Percentiles rank a stretch among this genome's conserved stretches.
Conservation (phyloP, 2,113 vertebrate species). For the Myrmophylax atrothorax region DNA sequence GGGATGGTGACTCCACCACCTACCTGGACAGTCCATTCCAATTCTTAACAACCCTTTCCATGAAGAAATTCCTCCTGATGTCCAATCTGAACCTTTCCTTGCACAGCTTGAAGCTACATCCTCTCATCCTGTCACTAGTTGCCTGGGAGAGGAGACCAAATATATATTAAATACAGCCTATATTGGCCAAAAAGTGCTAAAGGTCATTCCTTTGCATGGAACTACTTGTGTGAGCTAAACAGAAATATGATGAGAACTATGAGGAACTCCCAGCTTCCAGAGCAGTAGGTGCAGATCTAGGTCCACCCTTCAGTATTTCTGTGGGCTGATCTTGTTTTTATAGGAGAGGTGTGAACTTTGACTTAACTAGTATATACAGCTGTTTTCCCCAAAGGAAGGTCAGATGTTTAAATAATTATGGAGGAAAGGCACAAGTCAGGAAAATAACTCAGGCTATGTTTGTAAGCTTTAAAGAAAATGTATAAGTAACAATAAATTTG, state of each 20-base stretch:
- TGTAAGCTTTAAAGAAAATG: neutral
- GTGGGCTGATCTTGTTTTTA: neutral
- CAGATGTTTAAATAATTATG: neutral
- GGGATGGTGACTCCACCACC: neutral
- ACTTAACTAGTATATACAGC: too few species aligned
- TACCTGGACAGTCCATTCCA: neutral
- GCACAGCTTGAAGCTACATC: neutral
- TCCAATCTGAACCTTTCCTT: neutral
- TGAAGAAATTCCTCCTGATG: neutral
- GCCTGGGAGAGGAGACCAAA: neutral
- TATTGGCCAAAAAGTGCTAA: neutral
- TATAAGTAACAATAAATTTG: neutral
- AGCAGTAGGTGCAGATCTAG: neutral
- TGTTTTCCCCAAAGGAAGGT: neutral
- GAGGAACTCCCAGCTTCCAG: neutral
- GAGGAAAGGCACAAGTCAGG: neutral
- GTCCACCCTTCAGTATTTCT: neutral
- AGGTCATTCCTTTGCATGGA: neutral
- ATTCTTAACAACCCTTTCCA: neutral
- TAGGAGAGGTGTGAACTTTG: neutral
- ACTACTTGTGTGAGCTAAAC: neutral
- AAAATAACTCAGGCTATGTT: neutral
- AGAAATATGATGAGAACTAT: neutral
- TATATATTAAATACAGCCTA: neutral
- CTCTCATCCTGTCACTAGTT: neutral